Evolutionary conservation across 2,888 invertebrate species (phyloP), one percentile per base, ranked within the genome.

Genomic region (Acanthosepion lycidas): DNA sequence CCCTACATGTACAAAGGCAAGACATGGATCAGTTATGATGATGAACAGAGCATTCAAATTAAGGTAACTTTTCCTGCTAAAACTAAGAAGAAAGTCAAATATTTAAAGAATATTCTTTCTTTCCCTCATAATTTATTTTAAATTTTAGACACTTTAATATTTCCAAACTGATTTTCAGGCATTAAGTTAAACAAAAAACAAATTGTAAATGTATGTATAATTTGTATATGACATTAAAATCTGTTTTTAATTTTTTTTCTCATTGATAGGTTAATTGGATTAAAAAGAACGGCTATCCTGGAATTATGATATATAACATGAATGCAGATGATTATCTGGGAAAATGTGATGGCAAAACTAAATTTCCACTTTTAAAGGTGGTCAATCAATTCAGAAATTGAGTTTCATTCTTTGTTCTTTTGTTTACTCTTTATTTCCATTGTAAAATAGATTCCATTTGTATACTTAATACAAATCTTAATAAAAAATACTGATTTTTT

Each of bases 261-360:
- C 20, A 15, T 48, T 95, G 95, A 28, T 94, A 96, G 96, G 94
- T 95, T 0, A 95, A 96, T 49, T 96, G 96, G 95, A 95, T 96
- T 26, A 33, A 95, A 93, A 92, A 95, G 20, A 95, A 95, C 64
- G 95, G 94, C 0, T 96, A 95, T 95, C 96, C 95, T 59, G 96
- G 96, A 6, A 94, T 96, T 0, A 96, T 96, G 96, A 95, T 95
- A 0, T 96, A 95, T 94, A 92, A 94, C 49, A 92, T 96, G 94
- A 95, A 95, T 91, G 51, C 64, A 59, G 96, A 96, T 95, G 96
- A 96, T 93, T 95, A 95, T 91, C 20, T 92, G 48, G 95, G 95
- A 23, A n/a, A 91, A 1, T 95, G 95, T 78, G 95, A 96, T 95
- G 95, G 95, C 0, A 95, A 95, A 91, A 95, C 95, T 28, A 96